phyloP scores from a whole-genome alignment of 1,140 invertebrate genomes.

The Tetraneura akinire region DNA sequence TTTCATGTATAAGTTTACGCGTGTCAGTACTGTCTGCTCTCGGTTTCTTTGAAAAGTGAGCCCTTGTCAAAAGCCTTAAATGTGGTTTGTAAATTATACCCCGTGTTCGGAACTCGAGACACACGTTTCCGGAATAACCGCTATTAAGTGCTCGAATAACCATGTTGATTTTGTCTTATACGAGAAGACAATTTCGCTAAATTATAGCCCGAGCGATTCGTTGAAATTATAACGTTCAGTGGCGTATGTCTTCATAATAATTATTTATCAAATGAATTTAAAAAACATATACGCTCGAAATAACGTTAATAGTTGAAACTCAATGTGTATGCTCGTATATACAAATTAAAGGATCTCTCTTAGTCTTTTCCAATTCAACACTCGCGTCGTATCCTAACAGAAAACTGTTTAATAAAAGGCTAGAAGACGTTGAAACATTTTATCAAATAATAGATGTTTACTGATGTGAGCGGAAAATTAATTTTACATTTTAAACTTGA shows the following conservation, averaged over 20 bases:
- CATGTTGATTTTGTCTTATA: neutral
- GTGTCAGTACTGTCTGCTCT: neutral
- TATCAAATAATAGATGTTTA: no score
- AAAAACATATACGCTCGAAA: neutral
- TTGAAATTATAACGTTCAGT: neutral
- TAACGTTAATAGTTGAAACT: neutral
- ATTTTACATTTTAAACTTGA: no score
- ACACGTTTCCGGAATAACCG: neutral
- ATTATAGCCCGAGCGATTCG: conserved; percentile 6
- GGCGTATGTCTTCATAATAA: neutral
- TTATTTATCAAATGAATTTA: neutral
- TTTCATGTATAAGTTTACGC: no score
- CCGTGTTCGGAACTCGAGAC: neutral
- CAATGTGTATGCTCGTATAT: no score
- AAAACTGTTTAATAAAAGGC: no score
- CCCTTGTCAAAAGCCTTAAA: conserved; percentile 23
- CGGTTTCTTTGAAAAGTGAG: conserved; percentile 18
- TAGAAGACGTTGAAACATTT: no score
- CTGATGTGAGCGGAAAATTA: no score
- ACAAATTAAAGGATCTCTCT: no score
- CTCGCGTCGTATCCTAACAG: no score
- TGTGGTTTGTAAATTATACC: conserved; percentile 29
- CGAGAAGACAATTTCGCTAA: neutral
- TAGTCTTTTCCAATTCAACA: no score
- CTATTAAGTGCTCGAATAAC: conserved; percentile 20